Percentiles rank a stretch among this genome's conserved stretches.
Evolutionary conservation across 2,113 vertebrate genomes (phyloP).

Genomic region (Pteropus alecto): DNA sequence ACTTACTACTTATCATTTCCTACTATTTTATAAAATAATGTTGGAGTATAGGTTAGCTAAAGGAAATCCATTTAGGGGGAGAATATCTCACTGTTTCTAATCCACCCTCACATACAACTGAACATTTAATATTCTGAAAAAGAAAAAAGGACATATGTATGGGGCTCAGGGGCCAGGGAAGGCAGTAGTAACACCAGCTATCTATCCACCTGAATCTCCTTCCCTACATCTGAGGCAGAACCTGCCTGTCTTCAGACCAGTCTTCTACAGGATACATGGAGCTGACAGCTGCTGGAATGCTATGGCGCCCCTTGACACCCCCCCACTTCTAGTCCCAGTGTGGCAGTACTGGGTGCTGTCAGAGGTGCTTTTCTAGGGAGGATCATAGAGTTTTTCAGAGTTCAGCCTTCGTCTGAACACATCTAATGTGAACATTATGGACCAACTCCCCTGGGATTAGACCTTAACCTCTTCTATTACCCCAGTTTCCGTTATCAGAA

Average conservation of each 20-base stretch:
- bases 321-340: not conserved
- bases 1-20: not conserved
- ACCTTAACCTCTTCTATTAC: not conserved
- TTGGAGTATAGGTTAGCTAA: not conserved
- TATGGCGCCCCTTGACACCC: fast-evolving
- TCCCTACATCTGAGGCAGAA: no score
- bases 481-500: not conserved
- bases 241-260: not conserved
- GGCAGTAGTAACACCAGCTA: not conserved
- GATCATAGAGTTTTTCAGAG: not conserved
- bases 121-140: not conserved
- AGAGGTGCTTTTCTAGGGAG: not conserved
- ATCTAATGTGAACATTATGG: not conserved
- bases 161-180: not conserved
- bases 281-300: not conserved
- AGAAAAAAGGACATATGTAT: not conserved
- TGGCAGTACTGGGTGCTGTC: not conserved
- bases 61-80: not conserved
- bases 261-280: not conserved
- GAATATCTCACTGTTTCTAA: not conserved
- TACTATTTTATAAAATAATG: not conserved
- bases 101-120: fast-evolving
- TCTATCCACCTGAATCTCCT: not conserved
- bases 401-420: not conserved
- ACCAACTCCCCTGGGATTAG: not conserved